A percentile compares a stretch with the other conserved stretches of the same genome.
Conservation (phyloP, 1,140 invertebrate species). For the Tetramorium alpestre region DNA sequence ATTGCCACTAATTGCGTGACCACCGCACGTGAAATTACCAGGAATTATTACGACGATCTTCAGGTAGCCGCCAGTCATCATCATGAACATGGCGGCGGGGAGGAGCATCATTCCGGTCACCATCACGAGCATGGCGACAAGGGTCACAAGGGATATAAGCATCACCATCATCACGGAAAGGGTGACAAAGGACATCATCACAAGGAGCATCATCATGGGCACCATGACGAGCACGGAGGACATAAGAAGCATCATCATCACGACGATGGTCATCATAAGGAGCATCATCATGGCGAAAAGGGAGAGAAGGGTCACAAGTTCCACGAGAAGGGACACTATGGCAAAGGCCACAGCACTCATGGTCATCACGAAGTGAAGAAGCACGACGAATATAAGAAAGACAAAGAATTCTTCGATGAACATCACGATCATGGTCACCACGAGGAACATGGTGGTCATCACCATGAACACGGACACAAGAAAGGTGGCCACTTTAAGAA, state of each 20-base stretch:
- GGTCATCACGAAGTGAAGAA: conserved; percentile 90
- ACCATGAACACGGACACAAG: conserved; percentile 90
- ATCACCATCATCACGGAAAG: conserved; percentile 88
- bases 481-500: conserved; percentile 92
- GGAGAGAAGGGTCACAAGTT: conserved; percentile 89
- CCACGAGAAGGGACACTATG: conserved; percentile 88
- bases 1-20: conserved; percentile 51
- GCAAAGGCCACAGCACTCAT: conserved; percentile 89
- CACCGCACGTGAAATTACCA: conserved; percentile 62
- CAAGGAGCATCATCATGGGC: conserved; percentile 89
- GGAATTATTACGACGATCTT: conserved; percentile 50
- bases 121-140: conserved; percentile 80
- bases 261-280: conserved; percentile 88
- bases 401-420: conserved; percentile 92
- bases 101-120: conserved; percentile 87
- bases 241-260: conserved; percentile 90
- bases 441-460: conserved; percentile 92
- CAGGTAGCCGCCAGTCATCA: conserved; percentile 77
- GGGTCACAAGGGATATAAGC: conserved; percentile 87
- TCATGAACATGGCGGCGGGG: conserved; percentile 86
- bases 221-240: conserved; percentile 88
- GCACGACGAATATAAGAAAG: conserved; percentile 90
- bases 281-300: conserved; percentile 88
- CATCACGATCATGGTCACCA: conserved; percentile 93
- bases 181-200: conserved; percentile 89